Base-by-base conservation (phyloP, 2,113 vertebrate species). In the Corythornis vintsioides region DNA sequence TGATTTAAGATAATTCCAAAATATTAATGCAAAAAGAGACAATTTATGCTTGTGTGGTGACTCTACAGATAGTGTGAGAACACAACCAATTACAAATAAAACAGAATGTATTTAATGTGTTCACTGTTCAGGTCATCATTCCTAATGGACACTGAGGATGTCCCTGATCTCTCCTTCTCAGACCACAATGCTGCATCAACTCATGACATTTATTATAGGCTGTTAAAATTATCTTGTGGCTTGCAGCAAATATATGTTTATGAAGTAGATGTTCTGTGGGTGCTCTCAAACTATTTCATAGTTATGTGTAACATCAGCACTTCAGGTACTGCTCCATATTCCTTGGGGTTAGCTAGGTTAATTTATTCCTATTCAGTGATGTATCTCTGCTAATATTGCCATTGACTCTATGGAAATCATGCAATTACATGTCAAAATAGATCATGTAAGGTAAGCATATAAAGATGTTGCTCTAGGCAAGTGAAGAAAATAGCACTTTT, bases 1-100 rank as follows among this genome's bases (percentile, higher is more conserved):
- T 87, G 48, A 70, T 81, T 75, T 65, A 75, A 93, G n/a, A 3
- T 85, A n/a, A 48, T 73, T 79, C 67, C 86, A 50, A 84, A 82
- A 10, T 38, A 55, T 3, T 10, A 8, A 47, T 48, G 26, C 26
- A 70, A 82, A 88, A 67, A 47, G 12, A 73, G 15, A 42, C 2
- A 6, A 63, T 21, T 35, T 65, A 24, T 63, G 8, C 13, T 64
- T 25, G 2, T 43, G 18, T 47, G 28, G 15, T 83, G 63, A 25
- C 31, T 47, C 7, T 52, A 38, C 19, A 18, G 31, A 73, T 43
- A 55, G 4, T 47, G 13, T 63, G n/a, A 75, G 10, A 10, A 74
- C 26, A 53, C 7, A 78, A 35, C 11, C 9, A 43, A 5, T 24
- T 63, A 47, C 40, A 67, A 80, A 67, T 66, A 64, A 73, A 76